Evolutionary conservation across 2,888 invertebrate genomes (phyloP).

Genomic region (Cheilosia soror): DNA sequence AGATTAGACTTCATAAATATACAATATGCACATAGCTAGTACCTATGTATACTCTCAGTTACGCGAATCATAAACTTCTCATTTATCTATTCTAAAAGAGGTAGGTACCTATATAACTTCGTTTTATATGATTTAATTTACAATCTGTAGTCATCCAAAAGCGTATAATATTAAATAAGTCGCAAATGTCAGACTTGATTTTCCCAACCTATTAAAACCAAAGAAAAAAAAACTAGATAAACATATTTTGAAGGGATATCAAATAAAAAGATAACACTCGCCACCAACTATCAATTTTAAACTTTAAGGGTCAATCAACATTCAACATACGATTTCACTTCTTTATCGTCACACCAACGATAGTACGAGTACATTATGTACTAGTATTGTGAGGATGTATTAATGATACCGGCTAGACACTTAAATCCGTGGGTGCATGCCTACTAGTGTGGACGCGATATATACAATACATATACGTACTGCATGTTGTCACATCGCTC

Average conservation of each 20-base stretch:
- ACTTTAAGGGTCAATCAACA: slow-evolving; percentile 25
- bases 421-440: not conserved
- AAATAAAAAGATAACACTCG: slow-evolving; percentile 16
- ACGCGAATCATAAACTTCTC: too few species aligned
- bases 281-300: slow-evolving; percentile 12
- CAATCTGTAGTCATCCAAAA: too few species aligned
- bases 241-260: slow-evolving; percentile 4
- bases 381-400: not conserved
- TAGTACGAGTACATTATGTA: not conserved
- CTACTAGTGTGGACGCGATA: slow-evolving; percentile 10
- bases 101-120: too few species aligned
- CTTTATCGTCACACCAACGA: slow-evolving; percentile 27
- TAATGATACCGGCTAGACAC: slow-evolving; percentile 10
- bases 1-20: too few species aligned
- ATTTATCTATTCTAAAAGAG: too few species aligned
- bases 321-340: slow-evolving; percentile 13
- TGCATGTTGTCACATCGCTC: not conserved
- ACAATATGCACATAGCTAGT: too few species aligned
- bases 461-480: not conserved
- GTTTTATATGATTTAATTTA: too few species aligned
- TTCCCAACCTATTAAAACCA: not conserved
- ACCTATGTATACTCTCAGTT: too few species aligned
- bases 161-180: too few species aligned
- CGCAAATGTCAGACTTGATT: too few species aligned
- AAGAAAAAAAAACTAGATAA: not conserved